These are phyloP conservation scores for Dufourea novaeangliae DNA, from an alignment of 1,140 invertebrate species.

Conservation along the genomic window DNA sequence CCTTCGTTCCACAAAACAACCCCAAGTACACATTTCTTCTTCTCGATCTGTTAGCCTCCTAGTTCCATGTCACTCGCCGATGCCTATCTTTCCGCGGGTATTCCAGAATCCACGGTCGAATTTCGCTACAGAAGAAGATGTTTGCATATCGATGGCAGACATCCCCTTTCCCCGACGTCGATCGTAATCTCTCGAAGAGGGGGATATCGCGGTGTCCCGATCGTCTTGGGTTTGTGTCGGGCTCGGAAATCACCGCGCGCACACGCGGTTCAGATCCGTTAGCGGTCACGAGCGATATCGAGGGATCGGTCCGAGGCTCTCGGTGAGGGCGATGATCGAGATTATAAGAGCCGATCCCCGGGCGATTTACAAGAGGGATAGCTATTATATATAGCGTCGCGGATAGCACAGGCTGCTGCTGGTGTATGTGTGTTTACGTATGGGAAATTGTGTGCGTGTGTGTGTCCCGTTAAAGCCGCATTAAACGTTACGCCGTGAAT, in stretches of 20 bases:
- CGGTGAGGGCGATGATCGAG: slow-evolving; percentile 33
- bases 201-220: slow-evolving; percentile 19
- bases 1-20: not conserved
- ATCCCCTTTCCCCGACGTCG: not conserved
- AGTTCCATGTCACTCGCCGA: not conserved
- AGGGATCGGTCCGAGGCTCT: slow-evolving; percentile 41
- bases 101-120: slow-evolving; percentile 13
- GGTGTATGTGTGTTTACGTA: too few species aligned
- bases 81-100: slow-evolving; percentile 31
- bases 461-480: slow-evolving; percentile 43
- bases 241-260: slow-evolving; percentile 3
- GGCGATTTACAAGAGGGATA: slow-evolving; percentile 49
- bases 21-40: not conserved
- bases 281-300: slow-evolving; percentile 53
- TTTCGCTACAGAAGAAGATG: slow-evolving; percentile 10
- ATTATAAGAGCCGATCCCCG: slow-evolving; percentile 52
- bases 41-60: too few species aligned
- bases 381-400: slow-evolving; percentile 47
- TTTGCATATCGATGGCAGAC: slow-evolving; percentile 32
- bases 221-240: not conserved
- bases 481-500: slow-evolving; percentile 34
- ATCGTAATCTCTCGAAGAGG: slow-evolving; percentile 16
- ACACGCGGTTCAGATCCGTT: slow-evolving; percentile 44
- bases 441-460: too few species aligned
- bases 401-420: not conserved